Conservation (phyloP, 2,888 invertebrate genomes). For the Monopis laevigella region DNA sequence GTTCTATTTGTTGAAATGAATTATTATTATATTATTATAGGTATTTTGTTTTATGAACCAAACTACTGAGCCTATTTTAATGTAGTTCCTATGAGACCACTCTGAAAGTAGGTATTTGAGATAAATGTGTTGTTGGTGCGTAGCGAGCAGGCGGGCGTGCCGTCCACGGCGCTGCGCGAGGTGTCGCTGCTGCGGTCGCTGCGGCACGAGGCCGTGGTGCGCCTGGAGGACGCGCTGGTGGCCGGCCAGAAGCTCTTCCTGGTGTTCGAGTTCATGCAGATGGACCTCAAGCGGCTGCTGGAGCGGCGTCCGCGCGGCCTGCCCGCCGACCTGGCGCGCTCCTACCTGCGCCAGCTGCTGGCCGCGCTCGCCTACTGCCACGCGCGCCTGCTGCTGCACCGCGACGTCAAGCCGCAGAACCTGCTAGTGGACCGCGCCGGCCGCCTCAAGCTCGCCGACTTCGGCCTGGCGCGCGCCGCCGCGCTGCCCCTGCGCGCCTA, state of each 20-base stretch:
- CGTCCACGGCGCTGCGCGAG: slow-evolving; percentile 96
- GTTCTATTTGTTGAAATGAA: too few species aligned
- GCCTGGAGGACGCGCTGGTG: slow-evolving; percentile 88
- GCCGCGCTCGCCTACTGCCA: slow-evolving; percentile 93
- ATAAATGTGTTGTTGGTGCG: too few species aligned
- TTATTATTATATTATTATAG: too few species aligned
- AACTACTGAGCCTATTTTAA: too few species aligned
- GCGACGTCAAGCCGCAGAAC: slow-evolving; percentile 97
- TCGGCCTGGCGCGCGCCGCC: slow-evolving; percentile 93
- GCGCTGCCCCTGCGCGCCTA: slow-evolving; percentile 92
- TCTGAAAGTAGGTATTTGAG: too few species aligned
- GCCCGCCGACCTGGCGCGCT: slow-evolving; percentile 71
- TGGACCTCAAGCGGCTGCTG: slow-evolving; percentile 91
- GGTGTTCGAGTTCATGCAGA: slow-evolving; percentile 93
- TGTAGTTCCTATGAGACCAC: too few species aligned
- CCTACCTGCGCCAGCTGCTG: slow-evolving; percentile 87
- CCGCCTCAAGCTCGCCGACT: slow-evolving; percentile 94
- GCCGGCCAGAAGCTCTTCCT: slow-evolving; percentile 87
- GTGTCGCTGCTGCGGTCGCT: slow-evolving; percentile 92
- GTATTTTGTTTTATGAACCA: too few species aligned
- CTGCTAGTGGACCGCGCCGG: slow-evolving; percentile 86
- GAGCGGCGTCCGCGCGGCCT: slow-evolving; percentile 74
- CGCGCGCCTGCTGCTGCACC: slow-evolving; percentile 86
- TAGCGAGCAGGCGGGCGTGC: slow-evolving; percentile 96
- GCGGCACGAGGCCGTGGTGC: slow-evolving; percentile 89